A percentile compares a stretch with the other conserved stretches of the same genome.
Conservation (phyloP, 2,113 vertebrate species). For the Onychorhynchus coronatus region DNA sequence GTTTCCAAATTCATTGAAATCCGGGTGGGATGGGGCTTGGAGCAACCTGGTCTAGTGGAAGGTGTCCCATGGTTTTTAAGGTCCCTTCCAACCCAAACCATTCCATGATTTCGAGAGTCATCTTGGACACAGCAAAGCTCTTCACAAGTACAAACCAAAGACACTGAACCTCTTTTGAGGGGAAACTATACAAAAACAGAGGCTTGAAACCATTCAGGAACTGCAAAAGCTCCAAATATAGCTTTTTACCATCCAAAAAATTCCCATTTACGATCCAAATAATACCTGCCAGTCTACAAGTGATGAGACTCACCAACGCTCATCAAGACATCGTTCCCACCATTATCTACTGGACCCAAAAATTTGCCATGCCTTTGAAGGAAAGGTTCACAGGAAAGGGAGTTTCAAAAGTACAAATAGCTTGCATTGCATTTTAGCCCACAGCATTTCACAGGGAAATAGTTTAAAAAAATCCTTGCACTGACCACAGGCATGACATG, state of each 20-base stretch:
- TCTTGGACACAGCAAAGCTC: not conserved
- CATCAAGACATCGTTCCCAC: not conserved
- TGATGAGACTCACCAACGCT: not conserved
- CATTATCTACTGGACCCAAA: not conserved
- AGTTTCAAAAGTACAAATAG: not conserved
- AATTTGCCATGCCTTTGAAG: not conserved
- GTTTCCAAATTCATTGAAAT: not conserved
- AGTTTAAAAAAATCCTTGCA: not conserved
- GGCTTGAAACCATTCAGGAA: not conserved
- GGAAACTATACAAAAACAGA: not conserved
- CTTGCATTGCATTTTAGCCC: not conserved
- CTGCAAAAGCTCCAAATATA: not conserved
- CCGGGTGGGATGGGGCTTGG: too few relatives aligned
- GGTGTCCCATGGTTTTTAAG: not conserved
- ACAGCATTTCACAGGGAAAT: not conserved
- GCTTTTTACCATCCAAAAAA: not conserved
- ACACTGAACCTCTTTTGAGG: not conserved
- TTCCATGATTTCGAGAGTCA: not conserved
- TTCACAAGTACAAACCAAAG: not conserved
- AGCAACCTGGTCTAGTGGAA: not conserved
- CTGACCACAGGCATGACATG: accelerated
- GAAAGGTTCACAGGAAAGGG: not conserved
- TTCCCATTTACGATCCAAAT: not conserved
- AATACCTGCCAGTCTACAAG: accelerated
- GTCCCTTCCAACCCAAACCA: not conserved